Evolutionary conservation across 2,888 invertebrate species (phyloP).

Genomic region (Parelbella ahira): DNA sequence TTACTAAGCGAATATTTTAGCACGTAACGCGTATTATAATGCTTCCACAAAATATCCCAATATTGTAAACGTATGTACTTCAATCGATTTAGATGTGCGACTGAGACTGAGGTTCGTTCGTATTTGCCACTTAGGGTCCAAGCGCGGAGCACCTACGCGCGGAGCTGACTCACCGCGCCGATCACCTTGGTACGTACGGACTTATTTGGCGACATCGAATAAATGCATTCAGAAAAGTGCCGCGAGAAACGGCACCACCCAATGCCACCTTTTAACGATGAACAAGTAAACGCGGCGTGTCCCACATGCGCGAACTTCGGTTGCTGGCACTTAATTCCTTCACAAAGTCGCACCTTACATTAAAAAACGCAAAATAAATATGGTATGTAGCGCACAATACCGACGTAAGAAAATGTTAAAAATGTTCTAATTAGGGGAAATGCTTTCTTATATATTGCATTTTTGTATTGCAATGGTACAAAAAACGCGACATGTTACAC

Average conservation of each 20-base stretch:
- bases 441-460: slow-evolving; percentile 23
- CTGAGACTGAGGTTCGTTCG: slow-evolving; percentile 45
- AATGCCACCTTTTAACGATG: slow-evolving; percentile 43
- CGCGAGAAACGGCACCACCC: slow-evolving; percentile 47
- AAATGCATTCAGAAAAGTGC: slow-evolving; percentile 55
- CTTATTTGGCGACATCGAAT: slow-evolving; percentile 74
- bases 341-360: no score
- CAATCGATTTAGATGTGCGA: slow-evolving; percentile 45
- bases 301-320: slow-evolving; percentile 5
- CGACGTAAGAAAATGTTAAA: no score
- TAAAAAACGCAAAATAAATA: no score
- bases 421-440: no score
- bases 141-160: slow-evolving; percentile 55
- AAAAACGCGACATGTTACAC: slow-evolving; percentile 9
- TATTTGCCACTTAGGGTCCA: slow-evolving; percentile 43
- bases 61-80: slow-evolving; percentile 29
- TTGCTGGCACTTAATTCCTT: slow-evolving; percentile 1
- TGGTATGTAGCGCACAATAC: no score
- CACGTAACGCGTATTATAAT: no score
- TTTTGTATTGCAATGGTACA: slow-evolving; percentile 1
- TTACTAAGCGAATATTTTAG: no score
- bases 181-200: slow-evolving; percentile 74
- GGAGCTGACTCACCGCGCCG: slow-evolving; percentile 59
- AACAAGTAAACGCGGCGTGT: slow-evolving; percentile 17
- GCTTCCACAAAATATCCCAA: slow-evolving; percentile 2